Conservation (phyloP, 2,113 vertebrate species). For the Gadus chalcogrammus region DNA sequence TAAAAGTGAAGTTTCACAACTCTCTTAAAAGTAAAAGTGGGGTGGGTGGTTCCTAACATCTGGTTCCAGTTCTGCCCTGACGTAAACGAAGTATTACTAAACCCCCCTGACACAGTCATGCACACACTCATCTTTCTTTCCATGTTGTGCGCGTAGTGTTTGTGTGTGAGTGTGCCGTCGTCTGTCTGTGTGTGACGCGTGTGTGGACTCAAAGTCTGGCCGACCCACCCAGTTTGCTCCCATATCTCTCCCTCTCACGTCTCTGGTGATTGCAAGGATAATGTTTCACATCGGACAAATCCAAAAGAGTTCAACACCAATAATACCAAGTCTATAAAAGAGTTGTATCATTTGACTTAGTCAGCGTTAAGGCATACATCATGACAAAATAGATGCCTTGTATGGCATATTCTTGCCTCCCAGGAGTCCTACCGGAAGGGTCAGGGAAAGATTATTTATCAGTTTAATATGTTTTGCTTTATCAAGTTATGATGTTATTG, state of each 20-base stretch:
- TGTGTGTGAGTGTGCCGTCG: slow-evolving; percentile 6
- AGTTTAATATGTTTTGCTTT: slow-evolving; percentile 6
- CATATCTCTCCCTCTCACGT: slow-evolving; percentile 4
- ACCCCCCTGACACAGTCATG: slow-evolving; percentile 35
- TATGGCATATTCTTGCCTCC: slow-evolving; percentile 3
- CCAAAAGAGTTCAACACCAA: slow-evolving; percentile 29
- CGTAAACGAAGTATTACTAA: slow-evolving; percentile 36
- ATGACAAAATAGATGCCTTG: background rate
- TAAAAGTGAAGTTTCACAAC: slow-evolving; percentile 24
- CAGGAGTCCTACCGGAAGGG: slow-evolving; percentile 1
- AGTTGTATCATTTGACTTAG: background rate
- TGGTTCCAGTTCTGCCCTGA: slow-evolving; percentile 62
- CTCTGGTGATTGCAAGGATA: background rate
- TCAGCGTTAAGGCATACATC: background rate
- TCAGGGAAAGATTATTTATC: background rate
- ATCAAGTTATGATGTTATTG: background rate
- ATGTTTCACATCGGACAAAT: slow-evolving; percentile 15
- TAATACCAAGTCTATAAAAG: too few relatives aligned
- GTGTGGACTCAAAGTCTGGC: slow-evolving; percentile 37
- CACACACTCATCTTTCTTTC: slow-evolving; percentile 43
- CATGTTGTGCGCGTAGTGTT: slow-evolving; percentile 15
- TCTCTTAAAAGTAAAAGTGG: slow-evolving; percentile 16
- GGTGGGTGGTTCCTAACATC: slow-evolving; percentile 47
- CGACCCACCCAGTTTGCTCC: slow-evolving; percentile 7
- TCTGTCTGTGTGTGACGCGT: slow-evolving; percentile 6